Evolutionary conservation across 2,797 vertebrate species (phyloP), one percentile per base, ranked within the genome.

Genomic region (Enteromius fasciolatus): DNA sequence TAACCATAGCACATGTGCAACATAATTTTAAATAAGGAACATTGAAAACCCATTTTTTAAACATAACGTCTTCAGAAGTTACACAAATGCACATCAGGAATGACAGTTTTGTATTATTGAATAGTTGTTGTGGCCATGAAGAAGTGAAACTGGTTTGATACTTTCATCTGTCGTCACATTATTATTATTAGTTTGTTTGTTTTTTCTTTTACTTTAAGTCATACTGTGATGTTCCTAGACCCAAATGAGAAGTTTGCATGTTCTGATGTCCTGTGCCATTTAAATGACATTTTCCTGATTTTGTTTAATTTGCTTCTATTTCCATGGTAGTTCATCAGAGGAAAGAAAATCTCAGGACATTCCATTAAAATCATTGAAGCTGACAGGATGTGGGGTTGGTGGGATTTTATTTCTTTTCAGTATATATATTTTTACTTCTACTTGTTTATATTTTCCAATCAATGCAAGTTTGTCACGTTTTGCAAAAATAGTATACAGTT

Each of bases 271-370:
- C 74, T 44, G 33, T 61, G 54, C 11, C 17, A 76, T 76, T 59
- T 61, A 61, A 76, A 61, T 76, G 41, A 33, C 73, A 20, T 33
- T 76, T 28, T 41, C 54, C 54, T 41, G 74, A 39, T 17, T 76
- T 41, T 76, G 74, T 44, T 5, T 76, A 59, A 18, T 74, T 39
- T 75, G 73, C 33, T 57, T 15, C 18, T 44, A 61, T 76, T 76
- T 76, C 54, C 54, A 61, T 76, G 15, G 14, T 61, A 61, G 54
- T 61, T 61, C n/a, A 59, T 41, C 36, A 5, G 15, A 20, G 54
- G 33, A 59, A 59, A 9, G 28, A 14, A 59, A 23, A 4, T 25
- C 25, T 59, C 11, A 59, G 12, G 3, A 59, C n/a, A 59, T 59
- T 23, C n/a, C 4, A 9, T 59, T 59, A 25, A 59, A 59, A 59